These are phyloP conservation scores for Pterobdella sp. DNA, from an alignment of 2,888 invertebrate genomes.

Conservation along the genomic window DNA sequence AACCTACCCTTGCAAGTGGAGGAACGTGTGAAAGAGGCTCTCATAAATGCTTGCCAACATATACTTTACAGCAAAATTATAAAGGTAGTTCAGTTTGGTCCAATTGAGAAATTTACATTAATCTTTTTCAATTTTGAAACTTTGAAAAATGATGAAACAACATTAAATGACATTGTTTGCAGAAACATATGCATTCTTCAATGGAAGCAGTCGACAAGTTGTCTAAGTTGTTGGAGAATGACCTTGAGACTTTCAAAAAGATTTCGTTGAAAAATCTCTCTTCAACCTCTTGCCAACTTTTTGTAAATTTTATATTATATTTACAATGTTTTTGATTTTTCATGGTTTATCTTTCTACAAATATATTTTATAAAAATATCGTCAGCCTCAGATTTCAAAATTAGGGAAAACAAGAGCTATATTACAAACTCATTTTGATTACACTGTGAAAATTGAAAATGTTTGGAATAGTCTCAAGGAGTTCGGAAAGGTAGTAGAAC, in stretches of 20 bases:
- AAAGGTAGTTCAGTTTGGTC: no score
- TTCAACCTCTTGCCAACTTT: neutral
- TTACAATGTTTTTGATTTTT: no score
- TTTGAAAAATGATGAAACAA: no score
- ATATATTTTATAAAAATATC: no score
- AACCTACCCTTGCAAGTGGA: constrained; percentile 17
- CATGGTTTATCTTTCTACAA: no score
- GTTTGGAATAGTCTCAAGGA: neutral
- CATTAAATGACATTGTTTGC: neutral
- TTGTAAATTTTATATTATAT: no score
- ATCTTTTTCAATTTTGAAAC: no score
- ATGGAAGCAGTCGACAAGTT: neutral
- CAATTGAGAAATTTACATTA: no score
- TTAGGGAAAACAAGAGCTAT: neutral
- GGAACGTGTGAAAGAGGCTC: constrained; percentile 46
- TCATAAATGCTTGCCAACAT: constrained; percentile 50
- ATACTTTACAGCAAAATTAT: constrained; percentile 49
- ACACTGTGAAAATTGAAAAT: neutral
- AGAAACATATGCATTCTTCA: neutral
- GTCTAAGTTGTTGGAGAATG: neutral
- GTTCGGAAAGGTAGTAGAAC: neutral
- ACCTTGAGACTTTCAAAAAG: neutral
- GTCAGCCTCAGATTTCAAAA: neutral
- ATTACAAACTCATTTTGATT: neutral
- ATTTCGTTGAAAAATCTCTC: neutral